Evolutionary conservation across 2,113 vertebrate species (phyloP), one percentile per base, ranked within the genome.

Genomic region (Megaceryle maxima): DNA sequence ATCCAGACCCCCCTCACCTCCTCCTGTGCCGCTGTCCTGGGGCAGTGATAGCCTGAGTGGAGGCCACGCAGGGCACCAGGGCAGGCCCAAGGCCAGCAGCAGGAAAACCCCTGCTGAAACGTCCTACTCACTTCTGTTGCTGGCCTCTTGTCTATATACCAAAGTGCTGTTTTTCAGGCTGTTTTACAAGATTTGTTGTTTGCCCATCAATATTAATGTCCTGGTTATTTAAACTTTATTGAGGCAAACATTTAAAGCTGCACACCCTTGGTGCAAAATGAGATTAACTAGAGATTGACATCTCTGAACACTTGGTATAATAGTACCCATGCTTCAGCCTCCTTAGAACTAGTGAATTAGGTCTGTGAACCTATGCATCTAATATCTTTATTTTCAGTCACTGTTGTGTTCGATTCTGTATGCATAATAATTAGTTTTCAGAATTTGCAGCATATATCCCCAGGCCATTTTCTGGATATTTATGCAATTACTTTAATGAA

Each of bases 41-140:
- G 37, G 56, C 33, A 19, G 35, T 24, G 1, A 2, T 1, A 26
- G 29, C 43, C 43, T 0, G 10, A 9, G 62, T 1, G 1, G 20
- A 19, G 39, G 16, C 44, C 2, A 0, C 0, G 10, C 33, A 0
- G 5, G 0, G 67, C 2, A 0, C 26, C 31, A 3, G n/a, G 22
- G 46, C 3, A 2, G 51, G 41, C 10, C 43, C 15, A 0, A 4
- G 6, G 48, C 31, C 3, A 10, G 10, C 56, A 2, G 2, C 1
- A 10, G 67, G 59, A 28, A 53, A 66, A 53, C 19, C 29, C 1
- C 44, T 5, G 0, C 2, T 3, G 19, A 22, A 37, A 35, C 0
- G 0, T 11, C 43, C 50, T 11, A 39, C 50, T 46, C 3, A 0
- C 16, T 62, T 48, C 85, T 80, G 7, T 5, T 56, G 31, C 51